Base-by-base conservation (phyloP, 2,113 vertebrate genomes). In the Cavia aperea region DNA sequence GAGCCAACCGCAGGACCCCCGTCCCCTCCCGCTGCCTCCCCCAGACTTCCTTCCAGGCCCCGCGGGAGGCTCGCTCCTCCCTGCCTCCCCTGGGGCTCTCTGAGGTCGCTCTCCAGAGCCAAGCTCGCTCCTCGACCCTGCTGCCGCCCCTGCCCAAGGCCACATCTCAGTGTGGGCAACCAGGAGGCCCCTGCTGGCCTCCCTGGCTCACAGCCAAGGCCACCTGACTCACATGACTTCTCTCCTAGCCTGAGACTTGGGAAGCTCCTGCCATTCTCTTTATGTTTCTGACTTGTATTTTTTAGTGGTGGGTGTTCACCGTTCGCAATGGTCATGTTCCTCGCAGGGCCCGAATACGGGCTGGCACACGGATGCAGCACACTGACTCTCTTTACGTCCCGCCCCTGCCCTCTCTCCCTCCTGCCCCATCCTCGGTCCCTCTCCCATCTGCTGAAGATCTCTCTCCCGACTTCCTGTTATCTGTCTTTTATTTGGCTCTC, bases 21-120 rank as follows among this genome's bases (percentile, higher is more conserved):
- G 63, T 3, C 39, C 10, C 56, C 58, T 15, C 51, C 36, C 23
- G 31, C 60, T 1, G 15, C 12, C 26, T 56, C 33, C 33, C 33
- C 12, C 12, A 66, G 79, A 2, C 9, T 3, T 7, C 68, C 46
- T 39, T 16, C 46, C 5, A 63, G 56, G 14, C 33, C 26, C 5
- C 0, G 0, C 0, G 21, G 0, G 26, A 5, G 24, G 26, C 65
- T 79, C n/a, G 43, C 33, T 43, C 39, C 23, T 46, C 33, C 46
- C n/a, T 24, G 12, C 0, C 29, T 62, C 9, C 14, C 31, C 46
- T 0, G 7, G 36, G 26, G 11, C 39, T 18, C 39, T 14, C 3
- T 0, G 16, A 54, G 73, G 5, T 58, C 65, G 39, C 0, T 26
- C 49, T n/a, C 66, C 14, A 2, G 3, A 31, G 43, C 10, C 19